These are phyloP conservation scores for Dynastes maya DNA, from an alignment of 2,888 invertebrate species.

Conservation along the genomic window DNA sequence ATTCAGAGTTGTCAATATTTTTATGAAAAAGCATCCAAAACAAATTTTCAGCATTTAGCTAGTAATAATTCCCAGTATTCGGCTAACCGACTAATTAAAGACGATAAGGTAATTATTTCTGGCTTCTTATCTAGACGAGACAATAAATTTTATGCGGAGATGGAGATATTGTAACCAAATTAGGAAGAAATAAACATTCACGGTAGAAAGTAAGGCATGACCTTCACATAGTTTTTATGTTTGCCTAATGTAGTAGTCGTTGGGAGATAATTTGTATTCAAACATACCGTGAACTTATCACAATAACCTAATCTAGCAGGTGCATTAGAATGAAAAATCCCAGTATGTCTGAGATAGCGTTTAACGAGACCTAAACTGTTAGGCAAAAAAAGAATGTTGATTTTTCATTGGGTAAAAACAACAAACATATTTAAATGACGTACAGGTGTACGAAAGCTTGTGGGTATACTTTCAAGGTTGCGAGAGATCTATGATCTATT, in stretches of 20 bases:
- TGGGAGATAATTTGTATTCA: conserved; percentile 28
- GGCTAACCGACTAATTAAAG: no score
- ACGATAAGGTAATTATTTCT: no score
- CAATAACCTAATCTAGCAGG: conserved; percentile 16
- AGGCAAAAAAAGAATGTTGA: background rate
- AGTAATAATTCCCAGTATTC: no score
- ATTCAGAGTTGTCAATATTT: no score
- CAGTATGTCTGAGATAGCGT: background rate
- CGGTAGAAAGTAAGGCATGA: conserved; percentile 21
- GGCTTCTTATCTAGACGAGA: background rate
- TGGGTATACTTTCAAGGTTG: no score
- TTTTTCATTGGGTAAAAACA: background rate
- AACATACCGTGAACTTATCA: conserved; percentile 14
- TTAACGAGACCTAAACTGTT: background rate
- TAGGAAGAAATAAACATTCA: conserved; percentile 3
- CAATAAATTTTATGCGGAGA: background rate
- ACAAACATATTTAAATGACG: no score
- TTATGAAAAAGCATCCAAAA: no score
- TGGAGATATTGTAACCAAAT: background rate
- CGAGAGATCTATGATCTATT: background rate
- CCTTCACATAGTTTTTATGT: conserved; percentile 41
- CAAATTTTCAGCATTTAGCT: no score
- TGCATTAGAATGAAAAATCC: conserved; percentile 7
- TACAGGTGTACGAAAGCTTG: no score
- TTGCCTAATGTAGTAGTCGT: conserved; percentile 16